Conservation (phyloP, 2,797 vertebrate species). For the Gymnothorax reevesii region DNA sequence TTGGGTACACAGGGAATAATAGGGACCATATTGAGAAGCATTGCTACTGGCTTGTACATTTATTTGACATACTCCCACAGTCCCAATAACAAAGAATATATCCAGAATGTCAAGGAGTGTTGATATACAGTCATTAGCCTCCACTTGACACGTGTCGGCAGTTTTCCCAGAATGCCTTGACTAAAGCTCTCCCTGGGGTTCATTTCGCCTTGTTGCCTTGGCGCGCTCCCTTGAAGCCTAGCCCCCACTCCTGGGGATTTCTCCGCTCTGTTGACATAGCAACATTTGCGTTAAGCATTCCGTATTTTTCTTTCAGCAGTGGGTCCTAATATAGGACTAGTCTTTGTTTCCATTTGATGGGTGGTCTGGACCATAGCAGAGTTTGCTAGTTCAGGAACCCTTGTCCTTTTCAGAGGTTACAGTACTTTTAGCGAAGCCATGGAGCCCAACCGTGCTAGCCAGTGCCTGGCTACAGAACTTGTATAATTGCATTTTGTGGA, state of each 20-base stretch:
- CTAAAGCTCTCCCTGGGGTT: constrained; percentile 33
- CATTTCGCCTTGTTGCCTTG: constrained; percentile 44
- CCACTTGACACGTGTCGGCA: constrained; percentile 27
- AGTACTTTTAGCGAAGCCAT: neutral
- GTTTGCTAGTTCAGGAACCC: constrained; percentile 29
- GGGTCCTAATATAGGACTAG: constrained; percentile 40
- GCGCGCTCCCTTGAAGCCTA: constrained; percentile 35
- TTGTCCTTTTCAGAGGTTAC: constrained; percentile 29
- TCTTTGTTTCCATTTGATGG: constrained; percentile 44
- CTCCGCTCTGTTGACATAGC: constrained; percentile 45
- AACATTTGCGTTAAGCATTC: constrained; percentile 40
- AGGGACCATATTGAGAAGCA: neutral
- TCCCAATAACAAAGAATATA: neutral
- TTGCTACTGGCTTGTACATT: neutral
- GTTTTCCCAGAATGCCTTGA: constrained; percentile 49
- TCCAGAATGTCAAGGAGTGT: neutral
- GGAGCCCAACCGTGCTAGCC: neutral
- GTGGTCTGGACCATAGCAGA: constrained; percentile 40
- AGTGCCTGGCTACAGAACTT: constrained; percentile 32
- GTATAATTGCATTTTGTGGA: constrained; percentile 28
- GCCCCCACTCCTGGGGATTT: constrained; percentile 30
- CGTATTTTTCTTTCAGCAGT: constrained; percentile 42
- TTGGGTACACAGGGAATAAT: neutral
- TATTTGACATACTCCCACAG: neutral
- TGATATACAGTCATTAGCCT: constrained; percentile 3